phyloP scores from a whole-genome alignment of 2,113 vertebrate genomes.

The Istiophorus platypterus region DNA sequence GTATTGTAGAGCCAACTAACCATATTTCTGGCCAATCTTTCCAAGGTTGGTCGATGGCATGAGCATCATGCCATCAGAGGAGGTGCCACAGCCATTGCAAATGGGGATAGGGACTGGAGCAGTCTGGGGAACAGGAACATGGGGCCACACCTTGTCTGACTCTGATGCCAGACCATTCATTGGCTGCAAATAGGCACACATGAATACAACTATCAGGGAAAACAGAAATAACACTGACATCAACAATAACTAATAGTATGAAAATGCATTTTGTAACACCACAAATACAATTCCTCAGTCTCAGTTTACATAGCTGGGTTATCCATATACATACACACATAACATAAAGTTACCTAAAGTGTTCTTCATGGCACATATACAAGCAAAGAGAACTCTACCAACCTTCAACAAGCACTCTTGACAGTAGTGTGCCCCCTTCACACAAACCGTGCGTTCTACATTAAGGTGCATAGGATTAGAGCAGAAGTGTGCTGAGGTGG shows the following conservation, averaged over 20 bases:
- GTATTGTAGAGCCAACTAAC: conserved; percentile 75
- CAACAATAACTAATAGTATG: not conserved
- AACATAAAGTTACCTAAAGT: conserved; percentile 10
- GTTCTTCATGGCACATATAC: conserved; percentile 2
- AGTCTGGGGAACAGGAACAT: conserved; percentile 86
- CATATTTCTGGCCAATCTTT: conserved; percentile 90
- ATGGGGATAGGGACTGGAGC: conserved; percentile 87
- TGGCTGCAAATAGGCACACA: conserved; percentile 80
- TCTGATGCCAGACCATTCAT: conserved; percentile 86
- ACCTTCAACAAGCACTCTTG: conserved; percentile 95
- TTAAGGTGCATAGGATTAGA: conserved; percentile 92
- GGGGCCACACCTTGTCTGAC: conserved; percentile 91
- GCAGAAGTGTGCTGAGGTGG: conserved; percentile 87
- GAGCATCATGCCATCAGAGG: conserved; percentile 86
- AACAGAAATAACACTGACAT: not conserved
- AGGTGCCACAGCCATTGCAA: conserved; percentile 94
- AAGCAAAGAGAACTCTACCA: conserved; percentile 79
- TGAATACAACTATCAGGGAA: not conserved
- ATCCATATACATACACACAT: not conserved
- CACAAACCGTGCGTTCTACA: conserved; percentile 88
- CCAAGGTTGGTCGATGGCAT: conserved; percentile 86
- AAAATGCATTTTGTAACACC: not conserved
- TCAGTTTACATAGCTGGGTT: not conserved
- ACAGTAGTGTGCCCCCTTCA: conserved; percentile 93
- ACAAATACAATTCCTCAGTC: not conserved